Conservation (phyloP, 2,113 vertebrate species). For the Chloropsis cyanopogon region DNA sequence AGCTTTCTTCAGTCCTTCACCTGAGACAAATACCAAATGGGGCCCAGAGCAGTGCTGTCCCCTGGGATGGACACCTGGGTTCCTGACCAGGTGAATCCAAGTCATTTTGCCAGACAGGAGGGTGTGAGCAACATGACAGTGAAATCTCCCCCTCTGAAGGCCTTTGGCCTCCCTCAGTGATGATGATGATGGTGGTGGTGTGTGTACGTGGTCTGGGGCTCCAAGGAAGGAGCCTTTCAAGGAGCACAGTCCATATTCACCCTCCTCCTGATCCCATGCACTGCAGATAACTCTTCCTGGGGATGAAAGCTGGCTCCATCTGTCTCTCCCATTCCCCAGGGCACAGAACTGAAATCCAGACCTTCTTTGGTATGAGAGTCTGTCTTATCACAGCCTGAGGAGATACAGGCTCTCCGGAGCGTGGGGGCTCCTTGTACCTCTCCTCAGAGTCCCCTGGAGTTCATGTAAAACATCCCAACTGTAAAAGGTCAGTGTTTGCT, state of each 20-base stretch:
- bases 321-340: not conserved
- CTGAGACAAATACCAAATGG: not conserved
- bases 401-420: not conserved
- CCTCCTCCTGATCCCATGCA: fast-evolving
- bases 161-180: not conserved
- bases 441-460: not conserved
- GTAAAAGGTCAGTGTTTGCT: not conserved
- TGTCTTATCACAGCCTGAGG: conserved; percentile 15
- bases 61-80: not conserved
- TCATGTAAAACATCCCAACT: not conserved
- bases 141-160: not conserved
- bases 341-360: not conserved
- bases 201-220: not conserved
- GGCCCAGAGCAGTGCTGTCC: not conserved
- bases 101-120: fast-evolving
- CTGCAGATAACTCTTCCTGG: not conserved
- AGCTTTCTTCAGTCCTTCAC: not conserved
- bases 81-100: fast-evolving
- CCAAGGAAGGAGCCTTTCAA: not conserved
- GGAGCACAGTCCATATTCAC: not conserved
- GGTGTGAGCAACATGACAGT: fast-evolving
- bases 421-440: not conserved
- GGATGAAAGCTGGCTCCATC: not conserved
- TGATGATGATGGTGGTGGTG: not conserved
- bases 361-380: conserved; percentile 54